These are phyloP conservation scores for Bothrops jararaca DNA, from an alignment of 2,113 vertebrate species.

Conservation along the genomic window DNA sequence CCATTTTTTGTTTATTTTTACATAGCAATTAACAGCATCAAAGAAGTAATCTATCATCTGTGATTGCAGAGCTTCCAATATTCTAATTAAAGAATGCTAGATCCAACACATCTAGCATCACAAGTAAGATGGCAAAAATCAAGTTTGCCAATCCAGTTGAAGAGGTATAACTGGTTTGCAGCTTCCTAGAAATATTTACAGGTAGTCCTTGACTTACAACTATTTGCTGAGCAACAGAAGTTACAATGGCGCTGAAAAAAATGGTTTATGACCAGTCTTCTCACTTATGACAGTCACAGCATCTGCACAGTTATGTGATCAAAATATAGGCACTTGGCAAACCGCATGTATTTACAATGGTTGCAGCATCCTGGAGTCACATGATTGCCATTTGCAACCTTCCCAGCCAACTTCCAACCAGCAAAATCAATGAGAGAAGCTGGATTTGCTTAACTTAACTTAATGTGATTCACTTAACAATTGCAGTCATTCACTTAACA, in stretches of 20 bases:
- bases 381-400: not conserved
- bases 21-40: constrained; percentile 70
- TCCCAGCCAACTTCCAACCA: not conserved
- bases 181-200: constrained; percentile 46
- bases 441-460: not conserved
- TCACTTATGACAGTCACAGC: not conserved
- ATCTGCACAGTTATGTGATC: not conserved
- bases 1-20: constrained; percentile 50
- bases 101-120: constrained; percentile 52
- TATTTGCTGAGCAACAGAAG: not conserved
- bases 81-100: constrained; percentile 66
- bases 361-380: not conserved
- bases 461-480: not conserved
- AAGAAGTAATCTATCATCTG: constrained; percentile 65
- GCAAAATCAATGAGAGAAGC: not conserved
- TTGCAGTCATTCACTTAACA: not conserved
- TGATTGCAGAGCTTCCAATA: constrained; percentile 62
- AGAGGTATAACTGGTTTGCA: constrained; percentile 5
- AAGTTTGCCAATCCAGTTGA: constrained; percentile 17
- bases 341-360: not conserved
- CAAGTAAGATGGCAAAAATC: constrained; percentile 36
- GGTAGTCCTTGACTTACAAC: not conserved
- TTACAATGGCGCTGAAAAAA: not conserved
- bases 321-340: not conserved
- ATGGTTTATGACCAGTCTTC: not conserved